Evolutionary conservation across 2,888 invertebrate genomes (phyloP).

Genomic region (Mimumesa dahlbomi): DNA sequence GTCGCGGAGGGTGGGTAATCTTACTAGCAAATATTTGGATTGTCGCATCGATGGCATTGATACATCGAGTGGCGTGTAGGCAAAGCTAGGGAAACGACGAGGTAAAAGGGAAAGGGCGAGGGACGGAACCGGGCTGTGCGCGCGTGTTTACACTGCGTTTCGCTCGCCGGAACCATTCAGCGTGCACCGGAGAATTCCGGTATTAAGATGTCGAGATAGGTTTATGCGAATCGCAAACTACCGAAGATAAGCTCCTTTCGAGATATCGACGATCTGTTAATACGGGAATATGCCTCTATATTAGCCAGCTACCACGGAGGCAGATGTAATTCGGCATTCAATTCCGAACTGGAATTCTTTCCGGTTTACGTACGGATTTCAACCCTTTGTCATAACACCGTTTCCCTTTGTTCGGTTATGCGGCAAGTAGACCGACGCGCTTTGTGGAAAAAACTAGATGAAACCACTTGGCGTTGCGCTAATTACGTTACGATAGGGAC

Average conservation of each 20-base stretch:
- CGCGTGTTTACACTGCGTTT: conserved; percentile 62
- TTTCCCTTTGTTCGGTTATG: too few species aligned
- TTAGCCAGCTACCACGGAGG: too few species aligned
- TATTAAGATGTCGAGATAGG: conserved; percentile 74
- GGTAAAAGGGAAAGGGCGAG: conserved; percentile 37
- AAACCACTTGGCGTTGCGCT: too few species aligned
- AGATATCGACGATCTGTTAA: conserved; percentile 51
- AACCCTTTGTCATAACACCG: conserved; percentile 41
- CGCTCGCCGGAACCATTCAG: conserved; percentile 44
- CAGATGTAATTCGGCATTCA: conserved; percentile 62
- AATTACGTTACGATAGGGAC: too few species aligned
- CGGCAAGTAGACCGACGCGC: too few species aligned
- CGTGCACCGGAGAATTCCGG: conserved; percentile 61
- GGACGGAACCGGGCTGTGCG: conserved; percentile 16
- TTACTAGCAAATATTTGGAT: conserved; percentile 80
- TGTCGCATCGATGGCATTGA: conserved; percentile 78
- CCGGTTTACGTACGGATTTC: conserved; percentile 1
- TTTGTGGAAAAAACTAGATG: too few species aligned
- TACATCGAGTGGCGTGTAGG: conserved; percentile 71
- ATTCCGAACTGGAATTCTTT: conserved; percentile 26
- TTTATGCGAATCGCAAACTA: conserved; percentile 49
- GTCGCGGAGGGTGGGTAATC: conserved; percentile 70
- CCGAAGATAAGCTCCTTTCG: conserved; percentile 43
- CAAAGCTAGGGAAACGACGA: conserved; percentile 46
- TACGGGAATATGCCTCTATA: conserved; percentile 35